These are phyloP conservation scores for Bombyx huttoni DNA, from an alignment of 2,888 invertebrate genomes.

Conservation along the genomic window DNA sequence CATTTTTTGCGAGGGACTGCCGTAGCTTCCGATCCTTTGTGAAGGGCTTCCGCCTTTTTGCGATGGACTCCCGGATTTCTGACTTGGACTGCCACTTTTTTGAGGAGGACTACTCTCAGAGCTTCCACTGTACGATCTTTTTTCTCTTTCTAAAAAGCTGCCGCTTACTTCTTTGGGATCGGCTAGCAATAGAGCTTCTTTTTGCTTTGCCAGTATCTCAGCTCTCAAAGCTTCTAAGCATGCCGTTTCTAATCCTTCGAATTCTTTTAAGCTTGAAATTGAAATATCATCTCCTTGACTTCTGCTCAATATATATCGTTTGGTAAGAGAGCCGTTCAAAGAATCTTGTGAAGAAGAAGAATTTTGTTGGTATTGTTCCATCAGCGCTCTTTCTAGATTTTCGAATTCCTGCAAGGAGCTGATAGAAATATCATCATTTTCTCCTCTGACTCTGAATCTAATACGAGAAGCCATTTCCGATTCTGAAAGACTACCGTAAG, in stretches of 20 bases:
- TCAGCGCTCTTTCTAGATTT: conserved; percentile 87
- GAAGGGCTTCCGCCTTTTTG: conserved; percentile 64
- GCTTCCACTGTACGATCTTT: conserved; percentile 69
- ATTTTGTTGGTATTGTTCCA: conserved; percentile 81
- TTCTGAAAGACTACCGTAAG: conserved; percentile 92
- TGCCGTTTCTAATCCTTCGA: conserved; percentile 91
- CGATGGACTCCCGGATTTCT: conserved; percentile 61
- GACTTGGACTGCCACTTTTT: conserved; percentile 58
- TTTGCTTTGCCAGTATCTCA: conserved; percentile 87
- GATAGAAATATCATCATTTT: conserved; percentile 93
- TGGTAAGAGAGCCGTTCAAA: conserved; percentile 85
- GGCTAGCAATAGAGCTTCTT: conserved; percentile 81
- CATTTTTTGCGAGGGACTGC: conserved; percentile 59
- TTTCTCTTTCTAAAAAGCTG: conserved; percentile 63
- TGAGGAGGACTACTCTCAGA: conserved; percentile 74
- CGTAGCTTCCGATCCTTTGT: conserved; percentile 55
- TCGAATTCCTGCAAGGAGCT: conserved; percentile 96
- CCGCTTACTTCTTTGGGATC: conserved; percentile 68
- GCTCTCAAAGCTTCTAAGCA: conserved; percentile 87
- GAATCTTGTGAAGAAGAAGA: conserved; percentile 90
- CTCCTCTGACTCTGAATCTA: conserved; percentile 86
- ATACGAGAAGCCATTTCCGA: conserved; percentile 89
- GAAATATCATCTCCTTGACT: conserved; percentile 90
- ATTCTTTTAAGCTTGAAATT: conserved; percentile 89
- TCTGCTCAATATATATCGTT: conserved; percentile 77